Base-by-base conservation (phyloP, 1,140 invertebrate species). In the Cepaea nemoralis region DNA sequence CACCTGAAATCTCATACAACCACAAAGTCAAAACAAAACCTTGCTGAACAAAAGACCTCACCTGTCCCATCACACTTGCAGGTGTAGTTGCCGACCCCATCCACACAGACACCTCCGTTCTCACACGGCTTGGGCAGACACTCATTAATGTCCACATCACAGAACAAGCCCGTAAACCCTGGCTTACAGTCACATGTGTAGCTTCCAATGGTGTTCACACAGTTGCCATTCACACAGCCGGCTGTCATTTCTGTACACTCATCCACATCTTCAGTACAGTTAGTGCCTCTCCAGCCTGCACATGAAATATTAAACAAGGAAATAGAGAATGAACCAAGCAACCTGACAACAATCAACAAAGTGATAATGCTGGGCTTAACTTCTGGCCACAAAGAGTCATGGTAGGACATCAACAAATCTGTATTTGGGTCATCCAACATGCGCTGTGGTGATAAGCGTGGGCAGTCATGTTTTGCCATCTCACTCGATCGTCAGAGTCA, bases 121-220 rank as follows among this genome's bases (percentile, higher is more conserved):
- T 97, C 91, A 91, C 98, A 99, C 0, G 97, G 97, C 81, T 85
- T 79, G 2, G 86, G 82, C 0, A 42, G 31, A 78, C 88, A 89
- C 76, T 89, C 97, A 91, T 98, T 98, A 76, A 97, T 95, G 88
- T 98, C 97, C 0, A 94, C 94, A 90, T 99, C 97, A 92, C 98
- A 99, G 82, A 94, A 93, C 33, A 94, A 91, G 45, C 98, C 98
- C 31, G 94, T 94, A 89, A 95, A 99, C 0, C 98, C 98, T 50
- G 73, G 94, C 0, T 94, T 94, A 89, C 97, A 99, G 81, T 94
- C 95, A 91, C 97, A 99, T 78, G 94, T 82, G 89, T 97, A 98
- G 71, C 87, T 87, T 22, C 91, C 91, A 0, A 80, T 80, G 0
- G 82, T 89, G 79, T 92, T 91, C 19, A 87, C 33, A 80, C 91